phyloP scores from a whole-genome alignment of 2,888 invertebrate genomes.

The Lampropteryx suffumata region DNA sequence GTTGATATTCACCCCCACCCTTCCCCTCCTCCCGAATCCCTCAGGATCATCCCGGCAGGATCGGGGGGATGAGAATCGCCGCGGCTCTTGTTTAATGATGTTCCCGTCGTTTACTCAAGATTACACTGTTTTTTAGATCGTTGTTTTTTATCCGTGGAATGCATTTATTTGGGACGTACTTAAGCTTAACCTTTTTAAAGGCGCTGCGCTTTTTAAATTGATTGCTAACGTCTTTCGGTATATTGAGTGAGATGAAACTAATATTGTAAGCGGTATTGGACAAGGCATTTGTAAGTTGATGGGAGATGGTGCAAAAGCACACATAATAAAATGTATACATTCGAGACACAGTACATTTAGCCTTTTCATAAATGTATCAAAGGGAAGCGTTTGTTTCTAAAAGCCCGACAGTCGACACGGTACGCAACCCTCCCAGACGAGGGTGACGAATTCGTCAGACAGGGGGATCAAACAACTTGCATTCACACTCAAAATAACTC shows the following conservation, averaged over 20 bases:
- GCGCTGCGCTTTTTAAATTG: slow-evolving; percentile 3
- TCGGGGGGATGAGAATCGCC: slow-evolving; percentile 54
- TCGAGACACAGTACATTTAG: not conserved
- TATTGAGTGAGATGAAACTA: too few relatives aligned
- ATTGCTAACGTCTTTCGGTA: not conserved
- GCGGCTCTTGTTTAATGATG: slow-evolving; percentile 71
- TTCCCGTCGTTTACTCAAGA: slow-evolving; percentile 69
- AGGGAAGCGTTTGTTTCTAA: slow-evolving; percentile 10
- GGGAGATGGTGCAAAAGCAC: too few relatives aligned
- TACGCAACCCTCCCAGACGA: slow-evolving; percentile 27
- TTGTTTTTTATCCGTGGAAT: slow-evolving; percentile 34
- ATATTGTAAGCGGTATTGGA: too few relatives aligned
- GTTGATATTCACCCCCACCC: slow-evolving; percentile 70
- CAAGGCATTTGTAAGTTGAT: too few relatives aligned
- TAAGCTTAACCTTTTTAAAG: slow-evolving; percentile 16
- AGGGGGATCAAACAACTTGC: slow-evolving; percentile 52
- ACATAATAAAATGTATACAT: too few relatives aligned
- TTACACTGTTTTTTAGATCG: slow-evolving; percentile 58
- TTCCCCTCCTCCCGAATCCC: slow-evolving; percentile 39
- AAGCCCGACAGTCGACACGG: slow-evolving; percentile 10
- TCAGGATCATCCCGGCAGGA: slow-evolving; percentile 62
- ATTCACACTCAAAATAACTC: slow-evolving; percentile 55
- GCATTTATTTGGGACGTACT: slow-evolving; percentile 32
- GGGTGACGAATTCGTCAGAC: slow-evolving; percentile 39
- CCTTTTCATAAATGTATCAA: not conserved